These are phyloP conservation scores for Mustela lutreola DNA, from an alignment of 2,113 vertebrate genomes.

Conservation along the genomic window DNA sequence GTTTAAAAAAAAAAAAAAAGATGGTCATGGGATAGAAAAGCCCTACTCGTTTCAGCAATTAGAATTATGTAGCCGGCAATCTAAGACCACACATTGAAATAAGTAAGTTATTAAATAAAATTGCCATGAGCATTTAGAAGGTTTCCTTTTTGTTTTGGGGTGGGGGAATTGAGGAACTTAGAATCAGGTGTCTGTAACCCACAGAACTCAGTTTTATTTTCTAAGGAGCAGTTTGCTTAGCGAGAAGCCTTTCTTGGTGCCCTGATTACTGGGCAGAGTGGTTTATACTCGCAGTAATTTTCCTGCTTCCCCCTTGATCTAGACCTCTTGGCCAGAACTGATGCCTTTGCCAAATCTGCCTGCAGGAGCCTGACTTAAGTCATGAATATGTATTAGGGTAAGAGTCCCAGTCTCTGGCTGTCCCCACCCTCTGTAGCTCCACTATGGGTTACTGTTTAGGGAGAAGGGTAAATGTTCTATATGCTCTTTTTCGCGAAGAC, in stretches of 20 bases:
- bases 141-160: not conserved
- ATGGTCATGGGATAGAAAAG: not conserved
- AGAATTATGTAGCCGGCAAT: not conserved
- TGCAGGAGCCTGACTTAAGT: not conserved
- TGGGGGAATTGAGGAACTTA: not conserved
- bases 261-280: not conserved
- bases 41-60: not conserved
- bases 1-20: not conserved
- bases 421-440: not conserved
- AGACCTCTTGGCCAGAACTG: not conserved
- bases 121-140: not conserved
- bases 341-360: not conserved
- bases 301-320: not conserved
- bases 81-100: not conserved
- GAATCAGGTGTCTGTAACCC: not conserved
- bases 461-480: not conserved
- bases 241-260: fast-evolving
- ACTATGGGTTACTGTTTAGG: not conserved
- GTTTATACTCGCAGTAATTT: not conserved
- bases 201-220: not conserved
- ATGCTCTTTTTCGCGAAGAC: not conserved
- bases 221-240: not conserved
- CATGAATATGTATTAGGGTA: not conserved
- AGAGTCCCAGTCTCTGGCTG: not conserved
- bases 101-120: not conserved